Evolutionary conservation across 2,888 invertebrate species (phyloP).

Genomic region (Agrotis puta): DNA sequence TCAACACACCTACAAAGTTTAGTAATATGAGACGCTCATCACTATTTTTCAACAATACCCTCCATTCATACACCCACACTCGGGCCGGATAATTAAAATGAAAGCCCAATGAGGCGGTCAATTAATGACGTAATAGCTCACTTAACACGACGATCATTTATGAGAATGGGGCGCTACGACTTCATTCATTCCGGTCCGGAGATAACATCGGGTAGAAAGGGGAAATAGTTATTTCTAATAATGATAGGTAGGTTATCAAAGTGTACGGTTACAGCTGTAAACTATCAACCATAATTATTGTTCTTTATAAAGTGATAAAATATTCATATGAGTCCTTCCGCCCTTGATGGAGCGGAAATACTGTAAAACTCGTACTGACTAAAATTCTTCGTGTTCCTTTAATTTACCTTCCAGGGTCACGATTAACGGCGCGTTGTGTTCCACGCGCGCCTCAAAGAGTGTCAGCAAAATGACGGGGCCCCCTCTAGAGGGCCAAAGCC

Average conservation of each 20-base stretch:
- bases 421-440: too few relatives aligned
- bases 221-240: constrained; percentile 16
- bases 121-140: constrained; percentile 60
- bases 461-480: too few relatives aligned
- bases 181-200: constrained; percentile 42
- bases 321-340: too few relatives aligned
- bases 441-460: too few relatives aligned
- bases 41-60: constrained; percentile 51
- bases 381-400: too few relatives aligned
- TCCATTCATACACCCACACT: constrained; percentile 56
- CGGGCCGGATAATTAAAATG: constrained; percentile 57
- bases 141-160: constrained; percentile 56
- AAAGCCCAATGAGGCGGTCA: constrained; percentile 59
- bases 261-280: too few relatives aligned
- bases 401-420: too few relatives aligned
- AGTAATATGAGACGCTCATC: constrained; percentile 23
- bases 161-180: constrained; percentile 41
- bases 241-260: background rate
- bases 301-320: too few relatives aligned
- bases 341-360: too few relatives aligned
- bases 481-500: too few relatives aligned
- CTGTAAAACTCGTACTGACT: too few relatives aligned
- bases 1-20: background rate
- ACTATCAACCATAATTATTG: too few relatives aligned
- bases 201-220: constrained; percentile 8